phyloP scores from a whole-genome alignment of 2,113 vertebrate genomes.

The Arizona elegans region DNA sequence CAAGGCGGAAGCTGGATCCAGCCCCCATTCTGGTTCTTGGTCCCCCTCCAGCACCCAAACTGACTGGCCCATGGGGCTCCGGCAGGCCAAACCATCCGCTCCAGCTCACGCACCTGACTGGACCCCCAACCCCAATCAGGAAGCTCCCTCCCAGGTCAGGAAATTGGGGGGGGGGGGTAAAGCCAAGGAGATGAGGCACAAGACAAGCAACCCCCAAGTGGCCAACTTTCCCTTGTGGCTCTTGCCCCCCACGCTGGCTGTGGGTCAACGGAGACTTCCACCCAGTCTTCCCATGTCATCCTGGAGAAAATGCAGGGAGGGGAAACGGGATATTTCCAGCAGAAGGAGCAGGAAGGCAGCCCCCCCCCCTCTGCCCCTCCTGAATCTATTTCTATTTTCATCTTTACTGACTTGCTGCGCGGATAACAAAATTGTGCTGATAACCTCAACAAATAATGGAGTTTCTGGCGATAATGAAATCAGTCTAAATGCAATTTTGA shows the following conservation, averaged over 20 bases:
- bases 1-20: background rate
- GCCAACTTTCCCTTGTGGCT: background rate
- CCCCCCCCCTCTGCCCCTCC: background rate
- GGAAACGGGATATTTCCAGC: background rate
- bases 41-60: background rate
- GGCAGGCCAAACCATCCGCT: background rate
- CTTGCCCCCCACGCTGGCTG: no score
- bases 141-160: background rate
- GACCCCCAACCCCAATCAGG: background rate
- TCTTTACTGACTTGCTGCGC: background rate
- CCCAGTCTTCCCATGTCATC: background rate
- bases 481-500: background rate
- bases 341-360: background rate
- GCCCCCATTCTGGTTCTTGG: background rate
- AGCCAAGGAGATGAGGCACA: background rate
- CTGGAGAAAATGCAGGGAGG: background rate
- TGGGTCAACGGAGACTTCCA: background rate
- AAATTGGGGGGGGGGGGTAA: background rate
- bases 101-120: background rate
- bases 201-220: background rate
- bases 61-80: background rate
- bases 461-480: background rate
- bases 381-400: background rate
- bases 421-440: background rate
- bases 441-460: background rate